Base-by-base conservation (phyloP, 2,888 invertebrate species). In the Pterostichus madidus region DNA sequence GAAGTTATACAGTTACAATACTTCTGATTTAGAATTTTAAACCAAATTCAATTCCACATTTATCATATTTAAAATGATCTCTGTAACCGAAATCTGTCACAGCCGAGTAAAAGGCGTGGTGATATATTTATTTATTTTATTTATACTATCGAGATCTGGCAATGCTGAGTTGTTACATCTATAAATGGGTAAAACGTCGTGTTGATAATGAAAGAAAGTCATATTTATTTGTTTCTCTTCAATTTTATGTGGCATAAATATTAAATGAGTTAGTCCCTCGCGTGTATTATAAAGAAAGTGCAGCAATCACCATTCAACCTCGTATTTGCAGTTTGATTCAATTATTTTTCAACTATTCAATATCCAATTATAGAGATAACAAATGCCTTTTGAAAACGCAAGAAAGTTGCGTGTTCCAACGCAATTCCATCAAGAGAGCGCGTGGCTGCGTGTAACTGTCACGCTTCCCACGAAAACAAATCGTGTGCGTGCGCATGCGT, bases 351-450 rank as follows among this genome's bases (percentile, higher is more conserved):
- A 24, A n/a, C 68, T 52, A 80, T 80, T 80, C 80, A 49, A 80
- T 80, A 80, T 80, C 68, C 68, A 80, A 80, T 80, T 80, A 80
- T 68, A 80, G 10, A 68, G 32, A 61, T 32, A 80, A 80, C 64
- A 68, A 68, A 80, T 80, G 68, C 35, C 13, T 44, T 64, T 80
- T 35, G 80, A 49, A 80, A 80, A 80, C 80, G 80, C 80, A 49
- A 80, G 32, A 32, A 31, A 64, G 56, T 80, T 17, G 80, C 80
- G 56, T 80, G 80, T 56, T 39, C 35, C 15, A 10, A 11, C n/a
- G 71, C 71, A 32, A 73, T 44, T 71, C 44, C 39, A 39, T 56
- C 56, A 56, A 10, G 7, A 8, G 39, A 7, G 39, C 39, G 53
- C 17, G 53, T 53, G 53, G 53, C 17, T 44, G 15, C 49, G 44